Conservation (phyloP, 1,140 invertebrate genomes). For the Drosophila simulans region DNA sequence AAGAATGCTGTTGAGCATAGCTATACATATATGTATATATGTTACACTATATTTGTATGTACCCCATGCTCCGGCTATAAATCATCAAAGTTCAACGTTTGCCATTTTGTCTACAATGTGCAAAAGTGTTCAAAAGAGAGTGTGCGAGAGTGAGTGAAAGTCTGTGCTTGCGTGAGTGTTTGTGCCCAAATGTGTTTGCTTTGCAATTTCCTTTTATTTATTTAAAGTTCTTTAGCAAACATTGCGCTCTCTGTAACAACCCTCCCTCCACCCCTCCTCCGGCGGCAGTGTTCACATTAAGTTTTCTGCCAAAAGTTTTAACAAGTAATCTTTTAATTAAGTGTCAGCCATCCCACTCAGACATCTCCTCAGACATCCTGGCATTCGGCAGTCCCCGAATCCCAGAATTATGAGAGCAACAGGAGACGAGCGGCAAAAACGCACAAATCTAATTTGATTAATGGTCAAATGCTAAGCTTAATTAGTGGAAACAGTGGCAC, state of each 20-base stretch:
- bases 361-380: conserved; percentile 27
- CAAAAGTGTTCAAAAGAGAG: conserved; percentile 20
- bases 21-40: conserved; percentile 1
- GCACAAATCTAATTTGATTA: conserved; percentile 76
- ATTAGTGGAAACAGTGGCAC: conserved; percentile 55
- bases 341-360: conserved; percentile 47
- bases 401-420: conserved; percentile 55
- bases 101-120: conserved; percentile 62
- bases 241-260: conserved; percentile 25
- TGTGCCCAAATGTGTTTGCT: conserved; percentile 78
- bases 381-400: conserved; percentile 18
- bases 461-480: conserved; percentile 77
- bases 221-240: conserved; percentile 77
- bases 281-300: conserved; percentile 65
- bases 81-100: conserved; percentile 79
- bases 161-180: conserved; percentile 34
- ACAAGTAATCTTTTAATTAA: conserved; percentile 83
- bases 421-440: conserved; percentile 18
- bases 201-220: conserved; percentile 80
- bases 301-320: conserved; percentile 72
- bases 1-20: conserved; percentile 51
- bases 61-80: conserved; percentile 43
- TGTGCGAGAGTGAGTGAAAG: not conserved
- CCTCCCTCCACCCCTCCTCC: not conserved
- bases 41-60: not conserved